Percentiles rank a stretch among this genome's conserved stretches.
These are phyloP conservation scores for Nasua narica DNA, from an alignment of 2,797 vertebrate genomes.

Conservation along the genomic window DNA sequence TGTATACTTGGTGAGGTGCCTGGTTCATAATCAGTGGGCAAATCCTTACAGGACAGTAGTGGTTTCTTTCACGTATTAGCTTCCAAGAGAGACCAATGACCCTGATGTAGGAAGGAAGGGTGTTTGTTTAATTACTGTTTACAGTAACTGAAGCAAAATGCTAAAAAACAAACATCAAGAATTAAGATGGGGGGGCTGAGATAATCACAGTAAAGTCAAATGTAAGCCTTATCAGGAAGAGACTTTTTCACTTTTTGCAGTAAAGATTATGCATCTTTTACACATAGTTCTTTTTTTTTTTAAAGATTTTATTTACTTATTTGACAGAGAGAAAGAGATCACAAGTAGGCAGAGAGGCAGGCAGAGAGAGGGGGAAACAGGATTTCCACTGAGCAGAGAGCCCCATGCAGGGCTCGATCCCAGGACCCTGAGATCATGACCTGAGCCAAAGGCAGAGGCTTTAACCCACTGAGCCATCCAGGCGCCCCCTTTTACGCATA, in stretches of 20 bases:
- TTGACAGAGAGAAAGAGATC: too few relatives aligned
- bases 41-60: not conserved
- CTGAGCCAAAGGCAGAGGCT: too few relatives aligned
- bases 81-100: not conserved
- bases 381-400: too few relatives aligned
- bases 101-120: not conserved
- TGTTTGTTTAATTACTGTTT: conserved; percentile 15
- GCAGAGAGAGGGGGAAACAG: too few relatives aligned
- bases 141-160: conserved; percentile 39
- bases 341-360: too few relatives aligned
- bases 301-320: too few relatives aligned
- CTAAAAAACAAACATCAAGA: conserved; percentile 25
- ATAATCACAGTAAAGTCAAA: conserved; percentile 1
- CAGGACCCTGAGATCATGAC: too few relatives aligned
- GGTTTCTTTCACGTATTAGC: not conserved
- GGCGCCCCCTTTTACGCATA: not conserved
- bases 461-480: too few relatives aligned
- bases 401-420: too few relatives aligned
- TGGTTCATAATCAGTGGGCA: conserved; percentile 20
- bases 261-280: conserved; percentile 1
- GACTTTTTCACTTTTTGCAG: not conserved
- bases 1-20: not conserved
- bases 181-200: not conserved
- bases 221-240: not conserved
- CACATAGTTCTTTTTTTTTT: not conserved